Percentiles rank a stretch among this genome's conserved stretches.
Conservation (phyloP, 2,888 invertebrate genomes). For the Melieria omissa region DNA sequence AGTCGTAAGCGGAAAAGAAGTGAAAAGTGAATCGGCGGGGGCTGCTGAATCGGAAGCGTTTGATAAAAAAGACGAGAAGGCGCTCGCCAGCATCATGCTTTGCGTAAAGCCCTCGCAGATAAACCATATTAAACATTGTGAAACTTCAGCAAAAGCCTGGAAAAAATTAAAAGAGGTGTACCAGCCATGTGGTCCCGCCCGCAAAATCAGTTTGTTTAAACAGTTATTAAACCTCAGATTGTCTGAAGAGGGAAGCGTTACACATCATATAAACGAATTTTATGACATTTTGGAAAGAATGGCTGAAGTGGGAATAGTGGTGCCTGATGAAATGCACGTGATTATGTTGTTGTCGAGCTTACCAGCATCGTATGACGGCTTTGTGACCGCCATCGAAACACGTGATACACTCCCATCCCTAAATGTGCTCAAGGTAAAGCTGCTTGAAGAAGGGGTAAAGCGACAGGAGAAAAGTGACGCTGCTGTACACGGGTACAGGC, state of each 20-base stretch:
- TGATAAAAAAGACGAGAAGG: constrained; percentile 36
- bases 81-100: constrained; percentile 38
- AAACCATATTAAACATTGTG: constrained; percentile 36
- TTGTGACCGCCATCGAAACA: constrained; percentile 42
- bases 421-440: constrained; percentile 31
- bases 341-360: constrained; percentile 44
- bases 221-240: constrained; percentile 34
- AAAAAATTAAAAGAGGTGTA: constrained; percentile 36
- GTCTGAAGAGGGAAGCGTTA: constrained; percentile 25
- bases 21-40: too few relatives aligned
- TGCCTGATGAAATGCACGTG: constrained; percentile 35
- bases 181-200: constrained; percentile 39
- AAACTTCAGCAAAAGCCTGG: constrained; percentile 33
- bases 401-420: constrained; percentile 37
- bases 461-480: neutral
- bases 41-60: too few relatives aligned
- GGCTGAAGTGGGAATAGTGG: constrained; percentile 33
- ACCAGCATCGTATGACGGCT: constrained; percentile 39
- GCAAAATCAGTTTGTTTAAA: constrained; percentile 40
- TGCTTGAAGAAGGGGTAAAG: constrained; percentile 36
- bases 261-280: constrained; percentile 39
- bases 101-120: constrained; percentile 39
- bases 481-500: constrained; percentile 15
- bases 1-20: too few relatives aligned
- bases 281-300: constrained; percentile 35